Base-by-base conservation (phyloP, 2,797 vertebrate genomes). In the Sebastes diploproa region DNA sequence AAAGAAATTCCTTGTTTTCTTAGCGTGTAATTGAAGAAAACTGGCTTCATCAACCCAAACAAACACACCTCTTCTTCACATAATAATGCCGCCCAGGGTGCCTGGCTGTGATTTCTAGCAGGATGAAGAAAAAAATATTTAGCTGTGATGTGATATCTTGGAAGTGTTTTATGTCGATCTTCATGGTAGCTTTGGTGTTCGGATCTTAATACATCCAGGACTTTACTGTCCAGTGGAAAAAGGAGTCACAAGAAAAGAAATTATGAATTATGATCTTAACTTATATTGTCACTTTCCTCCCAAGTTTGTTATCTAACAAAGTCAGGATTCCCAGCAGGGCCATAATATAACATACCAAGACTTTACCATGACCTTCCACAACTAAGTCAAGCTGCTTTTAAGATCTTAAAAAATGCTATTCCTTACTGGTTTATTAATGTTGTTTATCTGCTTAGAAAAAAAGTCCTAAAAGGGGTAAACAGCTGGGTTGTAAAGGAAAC, bases 361-460 rank as follows among this genome's bases (percentile, higher is more conserved):
- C 55, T 77, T 86, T 23, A 32, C 32, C 20, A 52, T 50, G 80
- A 73, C 75, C 78, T 65, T 68, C 22, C 27, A 79, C 66, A 86
- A 55, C 73, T 55, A 38, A 78, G 66, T 74, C 61, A 69, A 67
- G 68, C 38, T 32, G 50, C 61, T 80, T 85, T 82, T 14, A 77
- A 86, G 63, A 88, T 81, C 52, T 74, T 8, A 75, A 42, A 87
- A 77, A 23, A 32, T 67, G 22, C 18, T 72, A 50, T 83, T 85
- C 20, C 68, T 72, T 64, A 59, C 83, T 91, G 86, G 69, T 86
- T 93, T 90, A 89, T 90, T 92, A 63, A 94, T 91, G 85, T 63
- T 92, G 88, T 92, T 92, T 91, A 92, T 90, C 81, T 75, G 83
- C 61, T 20, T 38, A 67, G 67, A 75, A 77, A 52, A 50, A 73